Percentiles rank a stretch among this genome's conserved stretches.
phyloP scores from a whole-genome alignment of 2,888 invertebrate species.

The Atrina japonica region DNA sequence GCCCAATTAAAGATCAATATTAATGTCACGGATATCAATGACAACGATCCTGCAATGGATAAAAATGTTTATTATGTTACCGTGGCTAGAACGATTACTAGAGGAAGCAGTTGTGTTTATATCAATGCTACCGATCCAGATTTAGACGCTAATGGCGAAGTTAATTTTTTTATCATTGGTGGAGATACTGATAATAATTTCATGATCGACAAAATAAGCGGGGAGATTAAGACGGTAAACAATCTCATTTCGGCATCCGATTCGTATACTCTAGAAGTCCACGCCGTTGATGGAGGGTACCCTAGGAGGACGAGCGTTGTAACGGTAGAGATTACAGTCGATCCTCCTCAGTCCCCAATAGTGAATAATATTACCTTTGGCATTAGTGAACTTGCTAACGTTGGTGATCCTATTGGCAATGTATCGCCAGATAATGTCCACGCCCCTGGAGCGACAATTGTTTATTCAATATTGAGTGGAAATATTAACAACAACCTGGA shows the following conservation, averaged over 20 bases:
- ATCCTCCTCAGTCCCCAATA: conserved; percentile 44
- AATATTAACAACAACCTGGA: conserved; percentile 54
- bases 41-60: conserved; percentile 58
- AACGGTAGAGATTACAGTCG: conserved; percentile 55
- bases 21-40: conserved; percentile 65
- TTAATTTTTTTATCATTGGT: conserved; percentile 51
- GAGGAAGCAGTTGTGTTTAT: conserved; percentile 41
- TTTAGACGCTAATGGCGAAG: conserved; percentile 48
- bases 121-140: conserved; percentile 60
- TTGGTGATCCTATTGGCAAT: conserved; percentile 46
- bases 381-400: conserved; percentile 51
- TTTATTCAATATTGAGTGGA: conserved; percentile 54
- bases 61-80: conserved; percentile 39
- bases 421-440: conserved; percentile 45
- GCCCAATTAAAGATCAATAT: conserved; percentile 58
- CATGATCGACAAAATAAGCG: conserved; percentile 49
- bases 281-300: conserved; percentile 60
- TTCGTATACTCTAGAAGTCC: conserved; percentile 41
- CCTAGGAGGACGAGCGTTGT: conserved; percentile 51
- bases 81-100: conserved; percentile 42
- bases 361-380: conserved; percentile 49
- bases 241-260: conserved; percentile 43
- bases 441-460: conserved; percentile 32
- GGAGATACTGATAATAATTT: conserved; percentile 61
- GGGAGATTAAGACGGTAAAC: conserved; percentile 49